Evolutionary conservation across 1,140 invertebrate genomes (phyloP).

Genomic region (Drosophila triauraria): DNA sequence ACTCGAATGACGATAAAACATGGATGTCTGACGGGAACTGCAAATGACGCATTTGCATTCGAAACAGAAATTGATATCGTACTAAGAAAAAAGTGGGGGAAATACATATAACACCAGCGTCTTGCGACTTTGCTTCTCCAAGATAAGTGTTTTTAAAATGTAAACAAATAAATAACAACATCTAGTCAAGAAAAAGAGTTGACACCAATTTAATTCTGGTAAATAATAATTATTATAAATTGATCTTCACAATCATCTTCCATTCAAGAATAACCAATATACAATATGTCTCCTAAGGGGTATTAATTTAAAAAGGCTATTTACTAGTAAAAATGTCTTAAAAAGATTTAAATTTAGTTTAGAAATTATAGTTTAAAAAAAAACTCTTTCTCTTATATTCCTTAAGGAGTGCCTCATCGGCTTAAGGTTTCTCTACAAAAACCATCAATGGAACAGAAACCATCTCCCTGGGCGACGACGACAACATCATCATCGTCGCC

Average conservation of each 20-base stretch:
- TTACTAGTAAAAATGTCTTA: too few relatives aligned
- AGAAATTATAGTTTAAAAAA: not conserved
- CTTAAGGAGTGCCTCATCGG: not conserved
- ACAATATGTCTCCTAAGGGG: not conserved
- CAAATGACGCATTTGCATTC: slow-evolving; percentile 51
- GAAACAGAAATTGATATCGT: slow-evolving; percentile 14
- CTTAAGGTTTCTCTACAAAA: not conserved
- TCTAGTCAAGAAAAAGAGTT: not conserved
- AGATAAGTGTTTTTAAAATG: slow-evolving; percentile 9
- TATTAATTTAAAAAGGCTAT: not conserved
- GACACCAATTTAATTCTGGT: too few relatives aligned
- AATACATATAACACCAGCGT: slow-evolving; percentile 5
- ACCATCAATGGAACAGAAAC: slow-evolving; percentile 19
- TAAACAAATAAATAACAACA: not conserved
- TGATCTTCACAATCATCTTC: too few relatives aligned
- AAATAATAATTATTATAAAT: too few relatives aligned
- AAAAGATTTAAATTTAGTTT: not conserved
- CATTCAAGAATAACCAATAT: too few relatives aligned
- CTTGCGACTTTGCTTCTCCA: not conserved
- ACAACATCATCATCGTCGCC: slow-evolving; percentile 60
- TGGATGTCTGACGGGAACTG: slow-evolving; percentile 18
- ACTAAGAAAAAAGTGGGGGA: slow-evolving; percentile 15
- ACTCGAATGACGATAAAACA: slow-evolving; percentile 14
- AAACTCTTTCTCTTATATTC: slow-evolving; percentile 2
- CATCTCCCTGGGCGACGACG: slow-evolving; percentile 6